Base-by-base conservation (phyloP, 2,888 invertebrate genomes). In the Deilephila elpenor region DNA sequence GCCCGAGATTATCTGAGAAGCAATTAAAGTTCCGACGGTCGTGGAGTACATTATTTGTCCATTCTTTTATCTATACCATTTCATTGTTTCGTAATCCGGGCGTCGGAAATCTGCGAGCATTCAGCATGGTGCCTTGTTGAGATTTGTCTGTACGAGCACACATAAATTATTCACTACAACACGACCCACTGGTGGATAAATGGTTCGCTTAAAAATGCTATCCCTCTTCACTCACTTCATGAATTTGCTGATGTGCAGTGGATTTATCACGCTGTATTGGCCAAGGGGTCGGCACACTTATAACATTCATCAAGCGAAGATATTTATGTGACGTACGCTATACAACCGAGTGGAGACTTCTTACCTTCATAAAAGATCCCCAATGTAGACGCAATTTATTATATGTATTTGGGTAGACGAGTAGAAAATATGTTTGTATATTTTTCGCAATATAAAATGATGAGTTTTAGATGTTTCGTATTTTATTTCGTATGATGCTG, bases 161-260 rank as follows among this genome's bases (percentile, higher is more conserved):
- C 83, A 88, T 89, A 87, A 86, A 87, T 88, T 84, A 88, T 88
- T 88, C 85, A 70, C 74, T 75, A 74, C 74, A 78, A 79, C 81
- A 80, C 82, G 80, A 81, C 77, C 83, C 82, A 80, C 80, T 76
- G 76, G 76, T 76, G 80, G 84, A 89, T 88, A 89, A 89, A 90
- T 89, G 85, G 84, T 82, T 78, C 80, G 86, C 83, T 89, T 87
- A 85, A 86, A 88, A 87, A 88, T 84, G 84, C 86, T 84, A 88
- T 88, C 86, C 84, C 82, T 89, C 86, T 88, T 88, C 83, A 83
- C 83, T 82, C 86, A 88, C 85, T 88, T 88, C 89, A 89, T 90
- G 89, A 89, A 88, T 89, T 84, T 80, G 74, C 79, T 84, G 82
- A 85, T 86, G 79, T 77, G 74, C 78, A 81, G 81, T 78, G 78